Conservation (phyloP, 2,888 invertebrate species). For the Ceriagrion tenellum region DNA sequence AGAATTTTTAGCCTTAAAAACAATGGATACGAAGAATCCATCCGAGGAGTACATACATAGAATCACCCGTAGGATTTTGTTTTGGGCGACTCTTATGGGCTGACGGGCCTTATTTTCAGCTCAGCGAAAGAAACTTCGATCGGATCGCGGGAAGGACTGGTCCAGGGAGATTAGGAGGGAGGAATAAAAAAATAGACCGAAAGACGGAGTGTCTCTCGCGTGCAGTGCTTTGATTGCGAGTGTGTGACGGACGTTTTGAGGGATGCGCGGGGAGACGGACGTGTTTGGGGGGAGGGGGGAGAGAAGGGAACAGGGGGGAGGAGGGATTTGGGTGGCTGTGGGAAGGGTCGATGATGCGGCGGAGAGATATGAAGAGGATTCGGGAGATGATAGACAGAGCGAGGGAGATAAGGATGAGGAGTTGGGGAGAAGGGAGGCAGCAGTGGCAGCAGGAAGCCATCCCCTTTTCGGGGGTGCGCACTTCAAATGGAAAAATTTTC, state of each 20-base stretch:
- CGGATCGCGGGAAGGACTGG: neutral
- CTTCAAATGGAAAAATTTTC: slow-evolving; percentile 22
- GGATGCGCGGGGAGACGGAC: too few relatives aligned
- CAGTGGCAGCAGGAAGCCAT: neutral
- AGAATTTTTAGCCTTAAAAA: too few relatives aligned
- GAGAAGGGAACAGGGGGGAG: too few relatives aligned
- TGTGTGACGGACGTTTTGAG: neutral
- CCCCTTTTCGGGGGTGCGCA: neutral
- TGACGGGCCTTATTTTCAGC: too few relatives aligned
- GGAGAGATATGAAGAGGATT: neutral
- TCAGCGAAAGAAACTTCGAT: neutral
- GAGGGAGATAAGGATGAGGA: neutral
- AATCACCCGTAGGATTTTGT: too few relatives aligned
- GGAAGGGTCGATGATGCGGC: neutral
- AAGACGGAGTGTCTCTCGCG: neutral
- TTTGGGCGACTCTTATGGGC: too few relatives aligned
- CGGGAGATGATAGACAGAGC: slow-evolving; percentile 17
- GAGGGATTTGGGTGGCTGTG: neutral
- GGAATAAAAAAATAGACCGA: too few relatives aligned
- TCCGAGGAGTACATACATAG: too few relatives aligned
- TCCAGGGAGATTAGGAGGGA: neutral
- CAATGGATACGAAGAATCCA: too few relatives aligned
- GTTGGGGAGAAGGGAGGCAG: too few relatives aligned
- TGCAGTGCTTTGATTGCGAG: neutral
- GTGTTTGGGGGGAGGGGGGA: neutral